Base-by-base conservation (phyloP, 1,140 invertebrate genomes). In the Plectus sambesii region DNA sequence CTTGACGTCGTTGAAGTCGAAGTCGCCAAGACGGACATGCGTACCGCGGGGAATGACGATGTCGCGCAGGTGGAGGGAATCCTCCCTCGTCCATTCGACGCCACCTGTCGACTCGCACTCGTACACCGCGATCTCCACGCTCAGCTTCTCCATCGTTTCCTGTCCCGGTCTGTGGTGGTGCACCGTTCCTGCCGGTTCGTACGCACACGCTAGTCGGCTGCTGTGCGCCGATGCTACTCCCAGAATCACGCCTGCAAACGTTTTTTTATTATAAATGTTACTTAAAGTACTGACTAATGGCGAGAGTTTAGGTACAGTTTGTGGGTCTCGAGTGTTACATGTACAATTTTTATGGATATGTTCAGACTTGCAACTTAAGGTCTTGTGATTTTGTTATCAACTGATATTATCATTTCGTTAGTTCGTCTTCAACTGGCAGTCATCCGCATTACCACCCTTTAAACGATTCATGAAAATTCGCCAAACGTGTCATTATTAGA, bases 91-190 rank as follows among this genome's bases (percentile, higher is more conserved):
- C 93, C 93, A 98, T 69, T 97, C 90, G n/a, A 80, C 79, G 8
- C 73, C 92, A 48, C 93, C 93, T 23, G 88, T 93, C 54, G 88
- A 93, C 75, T 99, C 93, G 70, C 93, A 99, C 71, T 99, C 93
- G 73, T 93, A 97, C 53, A 99, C 92, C n/a, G 86, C 85, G 2
- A 98, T 85, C 83, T 59, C 79, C 79, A 0, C 82, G 82, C 1
- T 82, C 73, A 0, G 83, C 61, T 33, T 56, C 50, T 45, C 67
- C 60, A 43, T 5, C 60, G 29, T 58, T 51, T 49, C 67, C 60
- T 44, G 8, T 63, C 51, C 22, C 20, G 19, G 8, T 36, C 8
- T 20, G 12, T 38, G 8, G 24, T 5, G 33, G 20, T 17, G 42
- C 36, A 12, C 56, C 58, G 5, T 63, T 56, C 30, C 53, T 60